Conservation (phyloP, 2,797 vertebrate species). For the Sebastes nivosus region DNA sequence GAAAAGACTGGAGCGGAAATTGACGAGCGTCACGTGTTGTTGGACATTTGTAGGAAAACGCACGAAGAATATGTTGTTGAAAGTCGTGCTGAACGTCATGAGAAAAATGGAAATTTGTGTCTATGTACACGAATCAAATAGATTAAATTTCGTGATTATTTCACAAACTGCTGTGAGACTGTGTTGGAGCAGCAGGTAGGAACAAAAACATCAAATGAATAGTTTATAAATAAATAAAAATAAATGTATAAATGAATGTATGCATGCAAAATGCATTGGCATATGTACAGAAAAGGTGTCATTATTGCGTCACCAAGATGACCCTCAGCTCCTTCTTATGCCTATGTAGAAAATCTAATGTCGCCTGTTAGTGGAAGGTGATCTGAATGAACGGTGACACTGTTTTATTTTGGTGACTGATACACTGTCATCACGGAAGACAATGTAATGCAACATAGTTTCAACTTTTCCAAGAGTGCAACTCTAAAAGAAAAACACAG, state of each 20-base stretch:
- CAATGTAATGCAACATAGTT: not conserved
- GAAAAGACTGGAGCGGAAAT: no score
- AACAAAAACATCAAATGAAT: not conserved
- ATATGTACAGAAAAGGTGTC: not conserved
- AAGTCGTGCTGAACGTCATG: no score
- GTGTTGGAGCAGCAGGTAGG: no score
- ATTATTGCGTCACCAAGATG: not conserved
- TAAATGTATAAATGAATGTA: not conserved
- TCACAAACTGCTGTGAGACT: no score
- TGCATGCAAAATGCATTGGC: not conserved
- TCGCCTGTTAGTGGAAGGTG: not conserved
- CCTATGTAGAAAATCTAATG: not conserved
- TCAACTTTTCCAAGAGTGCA: not conserved
- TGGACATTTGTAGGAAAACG: no score
- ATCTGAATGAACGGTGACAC: not conserved
- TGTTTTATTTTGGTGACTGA: not conserved
- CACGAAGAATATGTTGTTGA: no score
- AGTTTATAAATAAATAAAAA: not conserved
- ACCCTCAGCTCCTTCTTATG: not conserved
- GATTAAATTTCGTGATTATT: no score
- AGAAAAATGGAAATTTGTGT: no score
- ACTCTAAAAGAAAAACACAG: constrained; percentile 4
- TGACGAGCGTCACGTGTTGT: no score
- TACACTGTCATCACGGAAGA: not conserved
- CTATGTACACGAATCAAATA: no score